A percentile compares a stretch with the other conserved stretches of the same genome.
Evolutionary conservation across 1,140 invertebrate species (phyloP).

Genomic region (Heliconius himera): DNA sequence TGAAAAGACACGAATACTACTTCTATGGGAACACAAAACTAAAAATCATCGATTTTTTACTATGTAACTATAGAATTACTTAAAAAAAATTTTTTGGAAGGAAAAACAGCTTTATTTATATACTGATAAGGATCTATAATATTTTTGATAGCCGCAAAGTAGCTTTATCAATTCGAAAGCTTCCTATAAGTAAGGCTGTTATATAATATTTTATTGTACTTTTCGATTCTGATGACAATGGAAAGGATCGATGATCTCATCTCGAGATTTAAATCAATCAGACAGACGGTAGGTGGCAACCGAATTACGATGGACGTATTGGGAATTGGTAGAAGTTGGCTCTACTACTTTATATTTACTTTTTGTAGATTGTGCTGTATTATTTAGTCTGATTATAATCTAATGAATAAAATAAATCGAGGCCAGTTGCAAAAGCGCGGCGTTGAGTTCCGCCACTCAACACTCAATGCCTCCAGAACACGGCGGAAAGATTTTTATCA

Average conservation of each 20-base stretch:
- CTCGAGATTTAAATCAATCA: conserved; percentile 68
- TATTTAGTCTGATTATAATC: too few relatives aligned
- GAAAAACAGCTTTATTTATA: neutral
- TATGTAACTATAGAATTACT: neutral
- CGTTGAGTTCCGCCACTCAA: too few relatives aligned
- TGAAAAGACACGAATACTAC: conserved; percentile 42
- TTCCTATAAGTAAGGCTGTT: neutral
- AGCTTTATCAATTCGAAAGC: neutral
- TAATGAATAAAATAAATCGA: too few relatives aligned
- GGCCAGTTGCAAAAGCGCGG: too few relatives aligned
- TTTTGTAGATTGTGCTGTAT: too few relatives aligned
- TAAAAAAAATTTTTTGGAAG: neutral
- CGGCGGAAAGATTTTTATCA: too few relatives aligned
- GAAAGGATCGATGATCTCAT: conserved; percentile 57
- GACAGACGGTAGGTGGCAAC: conserved; percentile 65
- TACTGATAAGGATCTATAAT: neutral
- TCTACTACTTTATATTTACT: conserved; percentile 17
- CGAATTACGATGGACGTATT: conserved; percentile 51
- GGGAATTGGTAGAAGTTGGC: conserved; percentile 13
- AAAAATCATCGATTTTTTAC: conserved; percentile 44
- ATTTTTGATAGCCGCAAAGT: neutral
- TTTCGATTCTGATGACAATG: conserved; percentile 45
- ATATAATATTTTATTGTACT: conserved; percentile 8
- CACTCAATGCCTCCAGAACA: too few relatives aligned
- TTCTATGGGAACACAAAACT: conserved; percentile 63